Evolutionary conservation across 2,888 invertebrate genomes (phyloP).

Genomic region (Dolichomitus sp.): DNA sequence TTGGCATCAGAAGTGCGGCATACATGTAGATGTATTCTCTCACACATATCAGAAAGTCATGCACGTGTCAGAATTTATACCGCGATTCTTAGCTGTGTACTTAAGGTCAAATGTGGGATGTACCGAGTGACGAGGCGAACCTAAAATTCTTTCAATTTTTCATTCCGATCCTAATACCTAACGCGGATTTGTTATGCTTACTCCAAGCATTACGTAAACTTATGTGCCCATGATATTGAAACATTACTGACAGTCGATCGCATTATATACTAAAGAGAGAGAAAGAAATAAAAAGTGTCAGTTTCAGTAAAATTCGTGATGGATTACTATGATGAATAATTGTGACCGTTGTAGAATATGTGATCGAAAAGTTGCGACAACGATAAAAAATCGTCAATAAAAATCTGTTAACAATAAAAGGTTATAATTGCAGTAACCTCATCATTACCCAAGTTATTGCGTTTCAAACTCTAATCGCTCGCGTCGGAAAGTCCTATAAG

Average conservation of each 20-base stretch:
- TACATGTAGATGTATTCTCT: not conserved
- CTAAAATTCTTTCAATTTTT: conserved; percentile 44
- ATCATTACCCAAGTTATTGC: too few relatives aligned
- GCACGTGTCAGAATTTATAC: not conserved
- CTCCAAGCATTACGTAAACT: conserved; percentile 21
- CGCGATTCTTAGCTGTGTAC: not conserved
- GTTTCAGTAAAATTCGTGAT: too few relatives aligned
- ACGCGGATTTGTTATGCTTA: not conserved
- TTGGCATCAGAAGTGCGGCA: conserved; percentile 23
- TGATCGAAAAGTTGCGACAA: too few relatives aligned
- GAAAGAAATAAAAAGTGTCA: conserved; percentile 15
- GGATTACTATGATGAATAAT: conserved; percentile 1
- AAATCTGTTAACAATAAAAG: too few relatives aligned
- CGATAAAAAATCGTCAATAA: too few relatives aligned
- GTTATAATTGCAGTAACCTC: too few relatives aligned
- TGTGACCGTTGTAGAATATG: too few relatives aligned
- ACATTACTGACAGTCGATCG: conserved; percentile 6
- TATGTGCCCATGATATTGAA: conserved; percentile 34
- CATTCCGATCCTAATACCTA: conserved; percentile 16
- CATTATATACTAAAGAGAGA: not conserved
- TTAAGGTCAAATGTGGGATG: not conserved
- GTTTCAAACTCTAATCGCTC: too few relatives aligned
- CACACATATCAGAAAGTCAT: not conserved
- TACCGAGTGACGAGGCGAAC: conserved; percentile 47
- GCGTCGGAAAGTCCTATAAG: too few relatives aligned